A percentile compares a stretch with the other conserved stretches of the same genome.
phyloP scores from a whole-genome alignment of 1,140 invertebrate species.

The Camponotus vicinus region DNA sequence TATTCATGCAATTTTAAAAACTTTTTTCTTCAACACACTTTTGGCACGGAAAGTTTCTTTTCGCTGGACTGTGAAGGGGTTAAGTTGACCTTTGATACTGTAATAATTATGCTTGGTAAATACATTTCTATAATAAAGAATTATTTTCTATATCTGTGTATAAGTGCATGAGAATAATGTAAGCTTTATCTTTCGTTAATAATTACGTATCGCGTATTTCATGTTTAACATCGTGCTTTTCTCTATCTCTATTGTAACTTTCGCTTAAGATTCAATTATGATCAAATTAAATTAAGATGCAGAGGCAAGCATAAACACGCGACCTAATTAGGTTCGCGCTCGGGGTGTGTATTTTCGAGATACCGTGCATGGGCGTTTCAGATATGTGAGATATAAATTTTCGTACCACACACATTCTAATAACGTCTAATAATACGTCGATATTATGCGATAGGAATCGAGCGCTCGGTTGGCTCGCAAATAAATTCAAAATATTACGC shows the following conservation, averaged over 20 bases:
- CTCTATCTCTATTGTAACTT: neutral
- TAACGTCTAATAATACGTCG: neutral
- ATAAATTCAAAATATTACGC: constrained; percentile 15
- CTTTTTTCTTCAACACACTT: no score
- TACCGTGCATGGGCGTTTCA: neutral
- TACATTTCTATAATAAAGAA: neutral
- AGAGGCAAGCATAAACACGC: constrained; percentile 11
- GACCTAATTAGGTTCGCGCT: constrained; percentile 29
- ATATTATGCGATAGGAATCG: constrained; percentile 9
- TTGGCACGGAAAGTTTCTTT: no score
- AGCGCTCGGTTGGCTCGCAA: neutral
- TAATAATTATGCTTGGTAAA: neutral
- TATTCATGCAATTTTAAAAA: no score
- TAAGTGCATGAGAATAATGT: neutral
- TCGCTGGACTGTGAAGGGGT: no score
- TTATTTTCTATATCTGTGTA: neutral
- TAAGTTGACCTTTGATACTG: no score
- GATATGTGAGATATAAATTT: constrained; percentile 36
- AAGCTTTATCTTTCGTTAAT: constrained; percentile 3
- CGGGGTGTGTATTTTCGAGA: constrained; percentile 36
- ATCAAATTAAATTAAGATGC: constrained; percentile 56
- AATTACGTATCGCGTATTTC: neutral
- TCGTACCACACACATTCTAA: constrained; percentile 41
- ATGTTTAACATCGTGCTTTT: neutral
- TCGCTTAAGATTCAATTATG: neutral